Conservation (phyloP, 2,888 invertebrate species). For the Dusona sp. region DNA sequence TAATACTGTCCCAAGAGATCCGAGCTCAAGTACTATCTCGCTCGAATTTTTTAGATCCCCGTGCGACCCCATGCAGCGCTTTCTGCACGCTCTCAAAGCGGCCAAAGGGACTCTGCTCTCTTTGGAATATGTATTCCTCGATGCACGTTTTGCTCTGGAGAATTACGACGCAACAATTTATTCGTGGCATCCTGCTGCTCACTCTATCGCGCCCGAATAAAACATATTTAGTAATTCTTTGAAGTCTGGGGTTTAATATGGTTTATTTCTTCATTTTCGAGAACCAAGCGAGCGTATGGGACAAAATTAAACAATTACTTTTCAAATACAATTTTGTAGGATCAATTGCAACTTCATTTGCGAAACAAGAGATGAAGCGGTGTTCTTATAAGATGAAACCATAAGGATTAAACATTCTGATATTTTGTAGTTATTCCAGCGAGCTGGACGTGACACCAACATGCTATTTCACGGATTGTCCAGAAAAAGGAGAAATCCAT, state of each 20-base stretch:
- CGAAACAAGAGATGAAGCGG: not conserved
- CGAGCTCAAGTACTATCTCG: constrained; percentile 61
- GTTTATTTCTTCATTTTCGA: not conserved
- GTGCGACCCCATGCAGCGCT: constrained; percentile 64
- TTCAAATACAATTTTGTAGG: no score
- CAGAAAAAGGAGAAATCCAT: constrained; percentile 66
- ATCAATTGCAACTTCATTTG: no score
- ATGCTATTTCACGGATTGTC: constrained; percentile 61
- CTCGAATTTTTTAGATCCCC: constrained; percentile 60
- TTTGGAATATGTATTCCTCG: constrained; percentile 13
- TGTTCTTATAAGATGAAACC: not conserved
- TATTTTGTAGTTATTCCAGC: constrained; percentile 48
- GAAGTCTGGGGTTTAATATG: constrained; percentile 33
- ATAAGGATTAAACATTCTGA: constrained; percentile 27
- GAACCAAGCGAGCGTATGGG: not conserved
- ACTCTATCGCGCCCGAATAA: constrained; percentile 46
- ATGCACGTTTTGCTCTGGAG: constrained; percentile 41
- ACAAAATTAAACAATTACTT: not conserved
- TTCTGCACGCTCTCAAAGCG: constrained; percentile 58
- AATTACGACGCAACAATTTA: constrained; percentile 51
- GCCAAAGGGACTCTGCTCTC: constrained; percentile 14
- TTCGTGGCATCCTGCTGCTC: constrained; percentile 62
- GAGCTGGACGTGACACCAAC: constrained; percentile 52
- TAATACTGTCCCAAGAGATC: constrained; percentile 45
- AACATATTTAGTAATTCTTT: constrained; percentile 44